Evolutionary conservation across 2,113 vertebrate genomes (phyloP).

Genomic region (Mormoops blainvillei): DNA sequence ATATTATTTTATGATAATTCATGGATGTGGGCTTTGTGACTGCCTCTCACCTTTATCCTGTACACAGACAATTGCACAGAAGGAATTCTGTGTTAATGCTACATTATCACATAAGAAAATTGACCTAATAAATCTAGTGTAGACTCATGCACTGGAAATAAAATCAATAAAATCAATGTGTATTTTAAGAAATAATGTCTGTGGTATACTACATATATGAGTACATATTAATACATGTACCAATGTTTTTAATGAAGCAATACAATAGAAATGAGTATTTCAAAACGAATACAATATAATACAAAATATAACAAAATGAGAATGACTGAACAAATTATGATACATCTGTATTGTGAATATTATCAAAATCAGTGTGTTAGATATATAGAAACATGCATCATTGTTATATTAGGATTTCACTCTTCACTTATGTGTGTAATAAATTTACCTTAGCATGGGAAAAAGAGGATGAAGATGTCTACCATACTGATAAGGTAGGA

Average conservation of each 20-base stretch:
- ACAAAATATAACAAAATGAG: neutral
- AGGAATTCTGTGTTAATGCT: neutral
- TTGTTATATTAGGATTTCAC: neutral
- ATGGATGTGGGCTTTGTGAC: neutral
- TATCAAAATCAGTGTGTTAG: neutral
- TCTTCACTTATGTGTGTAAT: neutral
- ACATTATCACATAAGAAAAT: neutral
- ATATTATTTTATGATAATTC: neutral
- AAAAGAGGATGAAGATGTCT: neutral
- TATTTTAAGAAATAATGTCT: neutral
- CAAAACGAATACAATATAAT: neutral
- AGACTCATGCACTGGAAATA: neutral
- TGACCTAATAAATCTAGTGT: neutral
- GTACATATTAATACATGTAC: neutral
- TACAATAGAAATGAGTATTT: neutral
- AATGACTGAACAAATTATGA: neutral
- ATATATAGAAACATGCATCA: neutral
- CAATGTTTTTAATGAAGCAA: neutral
- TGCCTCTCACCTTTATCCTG: neutral
- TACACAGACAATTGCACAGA: neutral
- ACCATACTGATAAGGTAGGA: neutral
- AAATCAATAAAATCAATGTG: neutral
- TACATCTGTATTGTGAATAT: neutral
- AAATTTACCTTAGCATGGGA: neutral
- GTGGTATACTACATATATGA: neutral